Percentiles rank a stretch among this genome's conserved stretches.
phyloP scores from a whole-genome alignment of 53 echinoderm and acorn worm genomes.

The Holothuria scabra region DNA sequence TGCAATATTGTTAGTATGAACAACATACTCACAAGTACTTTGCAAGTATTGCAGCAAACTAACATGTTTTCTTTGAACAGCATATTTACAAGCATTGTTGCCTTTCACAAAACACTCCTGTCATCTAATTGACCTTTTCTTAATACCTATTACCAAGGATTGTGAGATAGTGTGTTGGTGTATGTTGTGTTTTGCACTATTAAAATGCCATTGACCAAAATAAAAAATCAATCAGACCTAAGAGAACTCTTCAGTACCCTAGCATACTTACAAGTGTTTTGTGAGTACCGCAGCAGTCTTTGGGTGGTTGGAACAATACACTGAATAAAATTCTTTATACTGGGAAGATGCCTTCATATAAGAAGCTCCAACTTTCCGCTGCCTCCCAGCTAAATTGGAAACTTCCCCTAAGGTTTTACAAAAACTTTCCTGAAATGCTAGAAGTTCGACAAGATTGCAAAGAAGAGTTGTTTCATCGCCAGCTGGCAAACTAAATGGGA shows the following conservation, averaged over 20 bases:
- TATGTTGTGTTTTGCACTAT: no score
- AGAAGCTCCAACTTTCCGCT: constrained; percentile 83
- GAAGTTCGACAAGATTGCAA: constrained; percentile 82
- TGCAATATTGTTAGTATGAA: no score
- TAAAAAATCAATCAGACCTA: neutral
- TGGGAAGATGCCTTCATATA: constrained; percentile 91
- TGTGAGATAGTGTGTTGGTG: no score
- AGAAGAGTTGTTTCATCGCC: constrained; percentile 76
- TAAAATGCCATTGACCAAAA: no score
- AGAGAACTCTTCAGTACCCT: neutral
- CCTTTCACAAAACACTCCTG: no score
- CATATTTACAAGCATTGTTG: no score
- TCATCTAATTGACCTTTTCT: no score
- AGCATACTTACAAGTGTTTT: constrained; percentile 77
- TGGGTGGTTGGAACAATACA: constrained; percentile 96
- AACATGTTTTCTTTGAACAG: no score
- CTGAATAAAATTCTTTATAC: constrained; percentile 86
- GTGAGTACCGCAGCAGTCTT: constrained; percentile 87
- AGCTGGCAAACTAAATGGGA: constrained; percentile 67
- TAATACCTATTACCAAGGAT: no score
- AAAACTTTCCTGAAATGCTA: constrained; percentile 80
- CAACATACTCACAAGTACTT: no score
- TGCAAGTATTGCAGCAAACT: no score
- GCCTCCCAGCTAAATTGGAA: constrained; percentile 73
- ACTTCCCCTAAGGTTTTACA: constrained; percentile 72